These are phyloP conservation scores for Gambusia affinis DNA, from an alignment of 2,113 vertebrate genomes.

Conservation along the genomic window DNA sequence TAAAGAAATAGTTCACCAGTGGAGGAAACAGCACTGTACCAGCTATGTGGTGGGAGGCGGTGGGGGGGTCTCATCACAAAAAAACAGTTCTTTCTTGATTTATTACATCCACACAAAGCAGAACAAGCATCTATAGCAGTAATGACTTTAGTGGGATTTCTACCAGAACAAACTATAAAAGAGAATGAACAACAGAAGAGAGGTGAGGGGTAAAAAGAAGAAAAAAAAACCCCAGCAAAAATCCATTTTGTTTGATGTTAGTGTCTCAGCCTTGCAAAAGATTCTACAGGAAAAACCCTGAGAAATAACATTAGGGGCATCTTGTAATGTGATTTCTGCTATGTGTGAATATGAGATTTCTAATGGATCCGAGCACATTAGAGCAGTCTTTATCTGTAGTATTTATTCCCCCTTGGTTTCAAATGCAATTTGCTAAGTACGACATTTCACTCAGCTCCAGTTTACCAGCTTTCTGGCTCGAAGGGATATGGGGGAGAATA, in stretches of 20 bases:
- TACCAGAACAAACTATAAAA: conserved; percentile 22
- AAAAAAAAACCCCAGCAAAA: conserved; percentile 54
- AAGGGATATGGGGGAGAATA: conserved; percentile 53
- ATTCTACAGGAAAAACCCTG: conserved; percentile 67
- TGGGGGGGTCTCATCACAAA: conserved; percentile 32
- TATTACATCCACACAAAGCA: conserved; percentile 55
- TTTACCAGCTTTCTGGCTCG: conserved; percentile 58
- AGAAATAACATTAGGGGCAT: conserved; percentile 81
- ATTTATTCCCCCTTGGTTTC: conserved; percentile 82
- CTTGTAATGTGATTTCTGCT: conserved; percentile 82
- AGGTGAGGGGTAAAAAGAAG: conserved; percentile 27
- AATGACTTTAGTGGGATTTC: conserved; percentile 56
- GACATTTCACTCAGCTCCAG: conserved; percentile 66
- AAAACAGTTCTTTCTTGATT: conserved; percentile 36
- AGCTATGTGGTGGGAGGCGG: neutral
- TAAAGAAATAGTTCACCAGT: neutral
- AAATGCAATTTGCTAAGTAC: conserved; percentile 83
- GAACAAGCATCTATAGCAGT: conserved; percentile 35
- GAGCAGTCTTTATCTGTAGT: conserved; percentile 81
- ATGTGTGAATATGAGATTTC: conserved; percentile 85
- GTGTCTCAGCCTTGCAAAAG: conserved; percentile 66
- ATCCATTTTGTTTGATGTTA: conserved; percentile 85
- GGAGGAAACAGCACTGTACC: neutral
- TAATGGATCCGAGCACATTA: conserved; percentile 84
- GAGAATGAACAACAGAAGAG: conserved; percentile 54